Conservation (phyloP, 2,797 vertebrate genomes). For the Galago senegalensis region DNA sequence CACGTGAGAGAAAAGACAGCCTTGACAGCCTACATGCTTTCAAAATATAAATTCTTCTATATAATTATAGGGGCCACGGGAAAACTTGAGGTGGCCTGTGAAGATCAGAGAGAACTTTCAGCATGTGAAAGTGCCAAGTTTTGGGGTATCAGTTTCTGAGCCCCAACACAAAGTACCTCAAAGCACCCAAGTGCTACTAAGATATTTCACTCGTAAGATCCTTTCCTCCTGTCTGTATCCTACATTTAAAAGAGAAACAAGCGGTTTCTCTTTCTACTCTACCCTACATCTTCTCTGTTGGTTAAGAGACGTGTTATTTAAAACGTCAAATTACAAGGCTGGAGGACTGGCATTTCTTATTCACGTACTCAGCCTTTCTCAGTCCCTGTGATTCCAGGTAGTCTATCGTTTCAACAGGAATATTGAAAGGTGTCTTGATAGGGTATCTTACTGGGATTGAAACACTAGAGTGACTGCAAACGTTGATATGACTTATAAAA, state of each 20-base stretch:
- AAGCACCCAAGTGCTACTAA: neutral
- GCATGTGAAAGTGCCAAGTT: neutral
- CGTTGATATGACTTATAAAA: neutral
- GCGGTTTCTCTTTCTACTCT: constrained; percentile 24
- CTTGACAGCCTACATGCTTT: neutral
- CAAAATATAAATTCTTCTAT: neutral
- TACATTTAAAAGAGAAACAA: constrained; percentile 28
- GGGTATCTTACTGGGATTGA: neutral
- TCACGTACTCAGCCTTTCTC: neutral
- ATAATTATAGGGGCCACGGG: neutral
- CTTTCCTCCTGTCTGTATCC: neutral
- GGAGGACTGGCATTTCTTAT: neutral
- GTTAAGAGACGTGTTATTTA: constrained; percentile 44
- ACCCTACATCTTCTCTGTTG: neutral
- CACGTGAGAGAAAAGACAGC: neutral
- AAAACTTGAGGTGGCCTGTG: neutral
- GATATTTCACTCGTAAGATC: neutral
- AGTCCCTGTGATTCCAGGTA: neutral
- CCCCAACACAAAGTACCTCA: neutral
- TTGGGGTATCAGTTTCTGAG: neutral
- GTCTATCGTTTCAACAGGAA: neutral
- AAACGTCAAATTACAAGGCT: neutral
- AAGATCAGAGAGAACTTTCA: neutral
- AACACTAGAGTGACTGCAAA: neutral
- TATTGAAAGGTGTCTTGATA: neutral